Percentiles rank a stretch among this genome's conserved stretches.
Conservation (phyloP, 92 coral and sea anemone genomes). For the Heteractis magnifica region DNA sequence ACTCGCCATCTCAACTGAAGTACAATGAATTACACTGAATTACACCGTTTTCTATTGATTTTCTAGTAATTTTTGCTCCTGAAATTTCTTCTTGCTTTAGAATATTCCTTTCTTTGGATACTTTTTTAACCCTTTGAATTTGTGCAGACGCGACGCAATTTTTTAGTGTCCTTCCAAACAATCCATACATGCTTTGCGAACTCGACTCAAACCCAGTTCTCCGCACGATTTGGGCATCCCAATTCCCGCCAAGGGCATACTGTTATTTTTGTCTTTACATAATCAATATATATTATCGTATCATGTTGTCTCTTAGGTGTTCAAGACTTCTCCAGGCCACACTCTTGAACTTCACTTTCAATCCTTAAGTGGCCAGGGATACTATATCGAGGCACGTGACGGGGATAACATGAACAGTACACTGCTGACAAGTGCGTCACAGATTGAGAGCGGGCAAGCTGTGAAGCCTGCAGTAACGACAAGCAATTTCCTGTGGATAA, state of each 20-base stretch:
- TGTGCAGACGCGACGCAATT: too few relatives aligned
- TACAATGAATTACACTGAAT: too few relatives aligned
- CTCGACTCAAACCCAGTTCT: too few relatives aligned
- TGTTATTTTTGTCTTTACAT: not conserved
- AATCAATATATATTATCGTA: not conserved
- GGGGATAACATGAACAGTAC: slow-evolving; percentile 48
- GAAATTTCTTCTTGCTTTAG: too few relatives aligned
- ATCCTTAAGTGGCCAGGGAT: slow-evolving; percentile 31
- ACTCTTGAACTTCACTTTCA: slow-evolving; percentile 41
- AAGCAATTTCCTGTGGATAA: slow-evolving; percentile 45
- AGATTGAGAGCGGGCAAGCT: slow-evolving; percentile 36
- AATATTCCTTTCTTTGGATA: too few relatives aligned
- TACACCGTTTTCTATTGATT: too few relatives aligned
- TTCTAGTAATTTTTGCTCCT: too few relatives aligned
- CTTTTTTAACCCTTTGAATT: too few relatives aligned
- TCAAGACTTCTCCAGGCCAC: slow-evolving; percentile 22
- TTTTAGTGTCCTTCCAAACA: too few relatives aligned
- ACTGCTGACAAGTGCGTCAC: slow-evolving; percentile 29
- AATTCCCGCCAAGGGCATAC: not conserved
- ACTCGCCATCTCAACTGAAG: too few relatives aligned
- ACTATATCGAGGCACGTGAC: slow-evolving; percentile 39
- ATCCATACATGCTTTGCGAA: too few relatives aligned
- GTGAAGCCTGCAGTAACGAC: slow-evolving; percentile 41
- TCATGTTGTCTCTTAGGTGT: slow-evolving; percentile 10
- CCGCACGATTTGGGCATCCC: too few relatives aligned